These are phyloP conservation scores for Aporrectodea caliginosa DNA, from an alignment of 1,140 invertebrate species.

Conservation along the genomic window DNA sequence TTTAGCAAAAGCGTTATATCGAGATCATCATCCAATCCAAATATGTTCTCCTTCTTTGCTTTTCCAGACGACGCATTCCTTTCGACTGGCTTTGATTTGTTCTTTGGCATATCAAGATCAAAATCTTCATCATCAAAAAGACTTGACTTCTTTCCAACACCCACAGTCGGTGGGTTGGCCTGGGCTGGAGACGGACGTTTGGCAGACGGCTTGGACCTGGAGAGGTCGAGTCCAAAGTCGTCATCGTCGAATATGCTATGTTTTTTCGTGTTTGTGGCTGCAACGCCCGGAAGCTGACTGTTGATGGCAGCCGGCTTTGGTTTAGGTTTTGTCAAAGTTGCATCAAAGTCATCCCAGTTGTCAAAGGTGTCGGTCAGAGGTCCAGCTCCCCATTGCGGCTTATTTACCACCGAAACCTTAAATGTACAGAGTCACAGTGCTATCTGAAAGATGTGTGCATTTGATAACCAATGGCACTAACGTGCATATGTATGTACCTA, in stretches of 20 bases:
- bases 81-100: neutral
- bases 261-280: neutral
- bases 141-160: neutral
- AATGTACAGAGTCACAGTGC: too few species aligned
- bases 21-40: neutral
- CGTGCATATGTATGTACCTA: too few species aligned
- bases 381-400: conserved; percentile 41
- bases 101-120: neutral
- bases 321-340: conserved; percentile 18
- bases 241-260: neutral
- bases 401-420: conserved; percentile 38
- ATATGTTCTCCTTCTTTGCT: neutral
- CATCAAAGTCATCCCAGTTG: conserved; percentile 50
- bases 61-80: neutral
- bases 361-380: conserved; percentile 44
- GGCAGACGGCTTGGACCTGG: neutral
- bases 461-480: too few species aligned
- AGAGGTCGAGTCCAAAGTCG: neutral
- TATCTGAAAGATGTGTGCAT: too few species aligned
- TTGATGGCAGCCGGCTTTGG: neutral
- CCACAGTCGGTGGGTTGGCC: neutral
- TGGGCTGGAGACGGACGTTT: neutral
- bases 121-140: neutral
- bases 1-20: neutral
- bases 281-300: neutral